These are phyloP conservation scores for Glaucomys volans DNA, from an alignment of 2,113 vertebrate genomes.

Conservation along the genomic window DNA sequence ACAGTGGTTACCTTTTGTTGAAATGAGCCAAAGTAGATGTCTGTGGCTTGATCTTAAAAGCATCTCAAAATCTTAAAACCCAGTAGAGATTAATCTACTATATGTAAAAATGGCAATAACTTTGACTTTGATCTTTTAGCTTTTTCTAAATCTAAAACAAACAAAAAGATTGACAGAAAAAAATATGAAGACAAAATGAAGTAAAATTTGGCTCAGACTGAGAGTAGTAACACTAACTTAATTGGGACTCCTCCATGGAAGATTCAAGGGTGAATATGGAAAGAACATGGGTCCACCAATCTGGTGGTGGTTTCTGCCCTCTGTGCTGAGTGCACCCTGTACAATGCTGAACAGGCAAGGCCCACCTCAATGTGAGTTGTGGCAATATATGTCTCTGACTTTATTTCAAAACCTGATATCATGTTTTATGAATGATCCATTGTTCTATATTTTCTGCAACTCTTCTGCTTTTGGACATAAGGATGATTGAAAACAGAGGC, in stretches of 20 bases:
- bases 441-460: neutral
- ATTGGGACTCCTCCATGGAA: neutral
- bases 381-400: neutral
- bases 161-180: constrained; percentile 26
- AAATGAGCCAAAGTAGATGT: neutral
- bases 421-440: neutral
- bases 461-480: neutral
- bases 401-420: neutral
- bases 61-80: neutral
- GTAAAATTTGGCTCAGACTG: neutral
- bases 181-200: constrained; percentile 42
- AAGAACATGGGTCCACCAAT: accelerated
- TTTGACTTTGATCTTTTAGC: constrained; percentile 17
- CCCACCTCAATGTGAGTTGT: neutral
- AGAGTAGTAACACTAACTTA: neutral
- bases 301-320: neutral
- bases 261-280: neutral
- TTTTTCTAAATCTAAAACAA: constrained; percentile 38
- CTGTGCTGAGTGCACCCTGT: neutral
- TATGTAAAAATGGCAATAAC: neutral
- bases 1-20: neutral
- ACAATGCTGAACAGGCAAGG: neutral
- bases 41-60: neutral
- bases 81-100: neutral
- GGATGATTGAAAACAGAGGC: neutral